Evolutionary conservation across 2,888 invertebrate species (phyloP), one percentile per base, ranked within the genome.

Genomic region (Oligia strigilis): DNA sequence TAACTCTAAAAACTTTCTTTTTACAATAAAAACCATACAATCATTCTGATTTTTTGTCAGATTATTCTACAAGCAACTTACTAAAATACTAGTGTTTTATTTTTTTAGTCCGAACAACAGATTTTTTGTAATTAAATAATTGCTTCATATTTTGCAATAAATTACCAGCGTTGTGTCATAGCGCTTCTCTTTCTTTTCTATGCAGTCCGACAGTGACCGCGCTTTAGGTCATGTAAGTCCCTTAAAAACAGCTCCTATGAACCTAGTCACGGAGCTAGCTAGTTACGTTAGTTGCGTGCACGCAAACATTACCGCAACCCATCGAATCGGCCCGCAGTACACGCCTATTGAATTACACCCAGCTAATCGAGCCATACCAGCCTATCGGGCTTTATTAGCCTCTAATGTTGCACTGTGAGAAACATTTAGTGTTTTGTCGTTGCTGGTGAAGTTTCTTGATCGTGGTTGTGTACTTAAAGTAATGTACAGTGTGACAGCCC

Each of bases 301-400:
- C 74, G 67, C 66, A 43, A 77, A 84, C 90, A 90, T 91, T 90
- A 90, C 77, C 70, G 58, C 85, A 77, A 82, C 75, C 77, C 77
- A 72, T 80, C 52, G 86, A 90, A 90, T 89, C 88, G 88, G 76
- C 78, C 72, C 73, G 72, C 77, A 78, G 84, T 91, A 94, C 93
- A 93, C 87, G 93, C 89, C 92, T 93, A 92, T 94, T 93, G 93
- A 94, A 94, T 95, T 94, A 94, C 89, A 60, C 65, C 58, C 36
- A 77, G 83, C 91, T 93, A 93, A 94, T 93, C 91, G 91, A 77
- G 84, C 83, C 88, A 88, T 91, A 90, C 87, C 73, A 73, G 73
- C 74, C 78, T 86, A 82, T 83, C 79, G 43, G 60, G 62, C 73
- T 83, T 83, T 88, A 79, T 85, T 88, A 77, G 77, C 75, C 65